Base-by-base conservation (phyloP, 2,113 vertebrate species). In the Elachura formosa region DNA sequence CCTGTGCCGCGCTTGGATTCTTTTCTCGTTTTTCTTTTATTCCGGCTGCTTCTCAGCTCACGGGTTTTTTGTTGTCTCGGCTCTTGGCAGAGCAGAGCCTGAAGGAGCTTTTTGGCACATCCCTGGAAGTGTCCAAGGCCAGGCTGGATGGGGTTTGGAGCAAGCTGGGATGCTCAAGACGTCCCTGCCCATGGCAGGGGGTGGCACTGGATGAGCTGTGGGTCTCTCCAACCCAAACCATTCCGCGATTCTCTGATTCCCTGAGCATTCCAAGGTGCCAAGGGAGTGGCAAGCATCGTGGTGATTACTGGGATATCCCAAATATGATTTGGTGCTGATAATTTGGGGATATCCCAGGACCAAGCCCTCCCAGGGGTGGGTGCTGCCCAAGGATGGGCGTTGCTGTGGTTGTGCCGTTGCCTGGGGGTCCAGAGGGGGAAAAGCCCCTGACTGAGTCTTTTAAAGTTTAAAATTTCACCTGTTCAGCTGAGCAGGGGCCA, bases 231-330 rank as follows among this genome's bases (percentile, higher is more conserved):
- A 31, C 45, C 68, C 52, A 46, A 67, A 51, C 52, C 45, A 17
- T 10, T 51, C 45, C 0, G 0, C 20, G 38, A 46, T 59, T 73
- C 19, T 20, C 12, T 5, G 26, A 58, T 52, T 67, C 33, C 31
- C 46, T 17, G 20, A 66, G 49, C 62, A 46, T 4, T 18, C 20
- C 7, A 0, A 10, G 36, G 43, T 29, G 24, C 36, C 51, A 14
- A 5, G 9, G 4, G 46, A 20, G 33, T 0, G 1, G 2, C 21
- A 1, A 1, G 36, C 52, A 19, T n/a, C 0, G 0, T 33, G 34
- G 6, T n/a, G n/a, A n/a, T n/a, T n/a, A n/a, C n/a, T n/a, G n/a
- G n/a, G n/a, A n/a, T n/a, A n/a, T n/a, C n/a, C n/a, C n/a, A n/a
- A n/a, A n/a, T n/a, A n/a, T n/a, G n/a, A n/a, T n/a, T n/a, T 45